Evolutionary conservation across 2,797 vertebrate genomes (phyloP).

Genomic region (Spea hammondii): DNA sequence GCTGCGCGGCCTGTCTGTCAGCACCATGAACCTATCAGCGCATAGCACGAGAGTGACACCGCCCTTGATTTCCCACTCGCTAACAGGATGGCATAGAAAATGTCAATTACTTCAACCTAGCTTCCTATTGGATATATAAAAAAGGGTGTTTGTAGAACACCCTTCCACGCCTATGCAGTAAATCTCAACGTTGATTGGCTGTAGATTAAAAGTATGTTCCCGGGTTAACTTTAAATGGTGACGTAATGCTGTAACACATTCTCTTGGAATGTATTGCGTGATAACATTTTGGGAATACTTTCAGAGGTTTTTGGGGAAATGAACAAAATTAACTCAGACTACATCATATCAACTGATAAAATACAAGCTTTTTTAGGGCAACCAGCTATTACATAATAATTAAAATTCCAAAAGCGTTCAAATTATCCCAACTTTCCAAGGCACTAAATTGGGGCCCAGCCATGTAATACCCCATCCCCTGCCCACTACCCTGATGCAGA

Average conservation of each 20-base stretch:
- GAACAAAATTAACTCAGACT: too few species aligned
- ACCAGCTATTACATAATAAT: too few species aligned
- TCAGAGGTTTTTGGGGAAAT: background rate
- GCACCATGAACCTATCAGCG: accelerated
- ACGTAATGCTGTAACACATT: conserved; percentile 16
- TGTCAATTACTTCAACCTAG: conserved; percentile 4
- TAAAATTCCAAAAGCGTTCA: too few species aligned
- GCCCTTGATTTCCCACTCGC: background rate
- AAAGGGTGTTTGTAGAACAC: background rate
- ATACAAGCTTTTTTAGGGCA: too few species aligned
- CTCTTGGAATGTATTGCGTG: background rate
- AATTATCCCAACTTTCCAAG: too few species aligned
- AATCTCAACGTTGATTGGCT: background rate
- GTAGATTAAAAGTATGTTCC: background rate
- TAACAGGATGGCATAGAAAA: background rate
- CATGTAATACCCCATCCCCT: too few species aligned
- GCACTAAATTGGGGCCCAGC: too few species aligned
- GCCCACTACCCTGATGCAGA: too few species aligned
- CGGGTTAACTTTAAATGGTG: background rate
- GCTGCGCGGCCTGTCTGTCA: accelerated
- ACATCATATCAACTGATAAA: too few species aligned
- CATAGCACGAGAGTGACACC: background rate
- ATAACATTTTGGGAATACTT: background rate
- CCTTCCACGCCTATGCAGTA: accelerated
- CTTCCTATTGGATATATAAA: background rate